phyloP scores from a whole-genome alignment of 2,113 vertebrate species.

The Montifringilla adamsi region DNA sequence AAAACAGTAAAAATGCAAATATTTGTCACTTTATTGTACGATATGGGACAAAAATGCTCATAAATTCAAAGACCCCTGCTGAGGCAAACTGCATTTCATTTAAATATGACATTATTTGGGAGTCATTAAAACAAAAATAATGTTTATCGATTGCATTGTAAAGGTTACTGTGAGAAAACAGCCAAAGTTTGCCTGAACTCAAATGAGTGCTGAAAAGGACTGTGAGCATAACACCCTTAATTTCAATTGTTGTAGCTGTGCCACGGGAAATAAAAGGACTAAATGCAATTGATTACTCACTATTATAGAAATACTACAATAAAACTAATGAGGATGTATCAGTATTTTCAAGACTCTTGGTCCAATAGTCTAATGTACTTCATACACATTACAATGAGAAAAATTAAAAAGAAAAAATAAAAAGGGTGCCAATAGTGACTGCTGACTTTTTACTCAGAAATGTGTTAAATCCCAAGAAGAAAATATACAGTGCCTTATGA shows the following conservation, averaged over 20 bases:
- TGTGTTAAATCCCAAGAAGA: background rate
- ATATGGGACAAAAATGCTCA: slow-evolving; percentile 66
- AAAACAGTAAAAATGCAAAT: slow-evolving; percentile 79
- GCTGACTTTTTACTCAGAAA: background rate
- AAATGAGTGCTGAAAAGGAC: background rate
- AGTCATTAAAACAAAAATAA: slow-evolving; percentile 66
- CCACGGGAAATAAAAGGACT: background rate
- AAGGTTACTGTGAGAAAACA: slow-evolving; percentile 44
- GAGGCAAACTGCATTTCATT: slow-evolving; percentile 54
- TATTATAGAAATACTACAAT: background rate
- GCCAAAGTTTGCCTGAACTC: slow-evolving; percentile 3
- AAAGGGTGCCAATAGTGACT: background rate
- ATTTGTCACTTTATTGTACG: slow-evolving; percentile 72
- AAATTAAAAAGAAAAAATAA: background rate
- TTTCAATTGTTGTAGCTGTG: background rate
- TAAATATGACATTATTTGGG: slow-evolving; percentile 62
- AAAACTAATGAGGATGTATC: background rate
- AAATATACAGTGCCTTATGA: background rate
- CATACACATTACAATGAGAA: background rate
- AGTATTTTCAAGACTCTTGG: background rate
- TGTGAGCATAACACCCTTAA: background rate
- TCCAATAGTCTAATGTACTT: background rate
- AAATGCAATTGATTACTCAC: background rate
- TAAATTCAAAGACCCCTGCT: slow-evolving; percentile 64
- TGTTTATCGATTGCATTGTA: slow-evolving; percentile 47